These are phyloP conservation scores for Pelobates cultripes DNA, from an alignment of 2,797 vertebrate genomes.

Conservation along the genomic window DNA sequence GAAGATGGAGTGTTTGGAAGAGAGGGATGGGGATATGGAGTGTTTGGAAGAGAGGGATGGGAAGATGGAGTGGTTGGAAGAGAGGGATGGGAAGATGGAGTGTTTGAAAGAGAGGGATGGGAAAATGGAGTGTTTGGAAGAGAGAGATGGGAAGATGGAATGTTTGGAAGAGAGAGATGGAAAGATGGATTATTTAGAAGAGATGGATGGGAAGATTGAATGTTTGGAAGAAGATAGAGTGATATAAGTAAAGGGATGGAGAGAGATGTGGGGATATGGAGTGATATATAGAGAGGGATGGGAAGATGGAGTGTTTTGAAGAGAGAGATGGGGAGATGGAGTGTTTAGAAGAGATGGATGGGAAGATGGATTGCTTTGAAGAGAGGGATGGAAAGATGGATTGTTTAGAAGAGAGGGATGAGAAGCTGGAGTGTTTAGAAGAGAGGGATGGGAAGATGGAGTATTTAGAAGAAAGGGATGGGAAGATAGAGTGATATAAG, in stretches of 20 bases:
- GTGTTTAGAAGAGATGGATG: neutral
- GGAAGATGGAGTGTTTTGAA: neutral
- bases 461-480: constrained; percentile 62
- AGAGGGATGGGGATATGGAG: too few relatives aligned
- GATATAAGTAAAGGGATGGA: neutral
- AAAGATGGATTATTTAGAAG: neutral
- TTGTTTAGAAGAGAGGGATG: neutral
- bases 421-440: too few relatives aligned
- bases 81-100: too few relatives aligned
- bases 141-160: neutral
- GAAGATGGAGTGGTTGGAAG: neutral
- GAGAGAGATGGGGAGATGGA: neutral
- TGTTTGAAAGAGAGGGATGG: neutral
- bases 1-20: neutral
- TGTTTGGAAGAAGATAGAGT: neutral
- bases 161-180: neutral
- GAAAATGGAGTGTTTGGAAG: neutral
- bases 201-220: neutral
- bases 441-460: neutral
- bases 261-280: neutral
- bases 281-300: neutral
- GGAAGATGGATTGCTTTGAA: neutral
- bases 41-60: neutral
- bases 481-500: constrained; percentile 43
- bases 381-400: neutral